Evolutionary conservation across 1,140 invertebrate genomes (phyloP), one percentile per base, ranked within the genome.

Genomic region (Apis florea): DNA sequence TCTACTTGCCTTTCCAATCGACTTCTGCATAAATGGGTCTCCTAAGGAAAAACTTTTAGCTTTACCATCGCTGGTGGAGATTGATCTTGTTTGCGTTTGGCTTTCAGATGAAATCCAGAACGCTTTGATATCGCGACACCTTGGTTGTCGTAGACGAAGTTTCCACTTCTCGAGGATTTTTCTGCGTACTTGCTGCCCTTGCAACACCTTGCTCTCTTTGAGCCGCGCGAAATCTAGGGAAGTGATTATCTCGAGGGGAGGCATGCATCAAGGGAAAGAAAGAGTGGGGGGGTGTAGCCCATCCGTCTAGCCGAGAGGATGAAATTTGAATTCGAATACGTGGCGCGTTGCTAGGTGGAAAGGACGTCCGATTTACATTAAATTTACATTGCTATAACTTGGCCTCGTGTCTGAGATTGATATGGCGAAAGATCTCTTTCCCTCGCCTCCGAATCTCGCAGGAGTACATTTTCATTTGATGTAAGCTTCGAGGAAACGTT

Each of bases 301-400:
- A 8, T 15, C 54, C 26, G 54, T 54, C 73, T 51, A 47, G 31
- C 66, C 2, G 26, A 31, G 54, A 80, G 61, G 47, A 68, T 68
- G 71, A 51, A 54, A 80, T 83, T 80, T 69, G 64, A 83, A 81
- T 83, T 81, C 70, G 78, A 80, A 80, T 81, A 69, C 54, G 51
- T n/a, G 47, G 17, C 6, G 61, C 19, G 64, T 24, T 15, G 58
- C 59, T 51, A 66, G 47, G 47, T 47, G 24, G 21, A 66, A 40
- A 69, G 82, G 77, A 80, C 49, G 71, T 75, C 64, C 78, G 78
- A 83, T 83, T 83, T 83, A 81, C 82, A 83, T 83, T 69, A 74
- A 61, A 83, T 83, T 83, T 83, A 83, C 82, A 83, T 83, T 70
- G 78, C 78, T 73, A 83, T 83, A 81, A 81, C 63, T 58, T 47